Evolutionary conservation across 1,140 invertebrate genomes (phyloP).

Genomic region (Onthophagus taurus): DNA sequence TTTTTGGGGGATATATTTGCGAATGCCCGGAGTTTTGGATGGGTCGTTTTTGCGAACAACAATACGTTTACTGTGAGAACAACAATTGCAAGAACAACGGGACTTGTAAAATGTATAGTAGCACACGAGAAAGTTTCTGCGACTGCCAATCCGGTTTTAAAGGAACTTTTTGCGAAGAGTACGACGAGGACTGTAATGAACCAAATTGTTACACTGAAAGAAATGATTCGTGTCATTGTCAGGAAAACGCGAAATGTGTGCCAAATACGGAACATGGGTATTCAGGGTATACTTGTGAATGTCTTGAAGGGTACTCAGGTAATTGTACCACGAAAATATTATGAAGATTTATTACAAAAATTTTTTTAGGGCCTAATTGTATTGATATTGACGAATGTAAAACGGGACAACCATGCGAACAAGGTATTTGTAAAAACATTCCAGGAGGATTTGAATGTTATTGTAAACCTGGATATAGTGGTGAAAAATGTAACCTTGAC

Average conservation of each 20-base stretch:
- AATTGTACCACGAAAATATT: no score
- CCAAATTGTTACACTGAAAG: neutral
- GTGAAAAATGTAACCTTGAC: slow-evolving; percentile 72
- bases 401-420: slow-evolving; percentile 54
- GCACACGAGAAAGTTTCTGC: slow-evolving; percentile 45
- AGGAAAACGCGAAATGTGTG: slow-evolving; percentile 45
- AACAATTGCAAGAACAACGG: slow-evolving; percentile 63
- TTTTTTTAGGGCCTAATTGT: slow-evolving; percentile 3
- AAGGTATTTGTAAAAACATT: slow-evolving; percentile 74
- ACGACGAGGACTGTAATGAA: neutral
- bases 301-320: slow-evolving; percentile 42
- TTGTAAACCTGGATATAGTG: slow-evolving; percentile 74
- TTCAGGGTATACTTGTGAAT: slow-evolving; percentile 48
- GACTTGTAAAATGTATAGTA: slow-evolving; percentile 46
- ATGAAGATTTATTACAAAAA: no score
- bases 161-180: neutral
- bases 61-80: slow-evolving; percentile 53
- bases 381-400: slow-evolving; percentile 70
- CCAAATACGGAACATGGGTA: slow-evolving; percentile 38
- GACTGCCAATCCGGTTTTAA: slow-evolving; percentile 40
- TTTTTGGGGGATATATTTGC: slow-evolving; percentile 50
- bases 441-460: slow-evolving; percentile 74
- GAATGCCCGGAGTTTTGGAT: slow-evolving; percentile 59
- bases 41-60: slow-evolving; percentile 60
- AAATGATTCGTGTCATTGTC: slow-evolving; percentile 49